Evolutionary conservation across 1,140 invertebrate genomes (phyloP).

Genomic region (Listronotus oregonensis): DNA sequence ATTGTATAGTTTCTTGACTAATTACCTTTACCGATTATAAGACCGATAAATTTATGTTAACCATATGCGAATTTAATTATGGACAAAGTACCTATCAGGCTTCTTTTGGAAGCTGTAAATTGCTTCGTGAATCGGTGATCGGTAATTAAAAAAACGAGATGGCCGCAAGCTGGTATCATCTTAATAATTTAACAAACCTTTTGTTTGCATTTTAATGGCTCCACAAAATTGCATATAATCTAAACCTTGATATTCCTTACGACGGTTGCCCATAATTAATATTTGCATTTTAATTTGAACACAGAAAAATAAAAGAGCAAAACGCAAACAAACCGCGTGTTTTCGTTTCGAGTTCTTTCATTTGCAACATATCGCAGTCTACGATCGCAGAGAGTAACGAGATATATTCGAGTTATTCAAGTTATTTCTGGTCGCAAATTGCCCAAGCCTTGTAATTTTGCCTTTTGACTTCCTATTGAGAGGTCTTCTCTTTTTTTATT

Average conservation of each 20-base stretch:
- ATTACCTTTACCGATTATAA: too few species aligned
- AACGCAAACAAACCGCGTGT: conserved; percentile 17
- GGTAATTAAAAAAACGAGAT: conserved; percentile 21
- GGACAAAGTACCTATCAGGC: conserved; percentile 15
- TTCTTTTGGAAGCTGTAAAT: conserved; percentile 23
- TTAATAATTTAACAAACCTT: conserved; percentile 23
- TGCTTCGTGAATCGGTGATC: conserved; percentile 18
- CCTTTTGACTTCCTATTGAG: conserved; percentile 16
- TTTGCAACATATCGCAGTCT: conserved; percentile 30
- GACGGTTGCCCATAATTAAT: conserved; percentile 21
- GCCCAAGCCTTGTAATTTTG: conserved; percentile 24
- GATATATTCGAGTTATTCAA: conserved; percentile 35
- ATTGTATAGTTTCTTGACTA: too few species aligned
- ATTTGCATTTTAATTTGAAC: conserved; percentile 35
- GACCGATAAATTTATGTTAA: conserved; percentile 15
- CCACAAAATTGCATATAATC: conserved; percentile 13
- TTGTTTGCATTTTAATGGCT: conserved; percentile 7
- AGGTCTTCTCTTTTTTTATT: too few species aligned
- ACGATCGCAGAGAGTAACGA: conserved; percentile 24
- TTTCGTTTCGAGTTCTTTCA: conserved; percentile 24
- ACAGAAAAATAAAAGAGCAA: conserved; percentile 13
- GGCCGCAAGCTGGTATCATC: conserved; percentile 12
- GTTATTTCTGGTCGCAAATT: conserved; percentile 30
- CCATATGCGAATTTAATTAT: conserved; percentile 17
- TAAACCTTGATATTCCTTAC: conserved; percentile 1